Percentiles rank a stretch among this genome's conserved stretches.
phyloP scores from a whole-genome alignment of 2,797 vertebrate species.

The Pipistrellus pipistrellus region DNA sequence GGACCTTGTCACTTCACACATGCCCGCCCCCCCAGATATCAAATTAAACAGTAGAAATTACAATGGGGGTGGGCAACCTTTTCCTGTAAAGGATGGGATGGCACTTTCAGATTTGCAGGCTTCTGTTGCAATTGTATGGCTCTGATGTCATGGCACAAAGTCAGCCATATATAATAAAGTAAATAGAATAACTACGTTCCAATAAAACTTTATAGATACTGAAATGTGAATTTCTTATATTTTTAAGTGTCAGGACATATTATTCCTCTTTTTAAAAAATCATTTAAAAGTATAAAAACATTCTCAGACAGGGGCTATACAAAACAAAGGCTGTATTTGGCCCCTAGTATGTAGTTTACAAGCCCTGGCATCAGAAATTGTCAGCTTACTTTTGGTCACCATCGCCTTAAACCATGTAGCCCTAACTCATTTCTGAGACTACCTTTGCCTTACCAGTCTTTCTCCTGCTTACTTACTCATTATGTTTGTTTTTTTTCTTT shows the following conservation, averaged over 20 bases:
- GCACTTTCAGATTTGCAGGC: not conserved
- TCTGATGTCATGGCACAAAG: not conserved
- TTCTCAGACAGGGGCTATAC: not conserved
- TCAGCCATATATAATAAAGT: not conserved
- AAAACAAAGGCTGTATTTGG: not conserved
- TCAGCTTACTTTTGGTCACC: not conserved
- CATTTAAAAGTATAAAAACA: conserved; percentile 36
- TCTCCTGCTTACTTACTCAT: not conserved
- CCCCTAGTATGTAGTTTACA: not conserved
- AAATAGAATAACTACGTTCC: not conserved
- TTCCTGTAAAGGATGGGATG: not conserved
- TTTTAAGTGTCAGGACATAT: not conserved
- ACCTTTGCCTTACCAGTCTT: not conserved
- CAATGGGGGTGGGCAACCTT: not conserved
- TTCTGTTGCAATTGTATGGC: not conserved
- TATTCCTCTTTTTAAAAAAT: conserved; percentile 10
- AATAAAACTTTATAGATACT: not conserved
- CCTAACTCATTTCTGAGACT: conserved; percentile 30
- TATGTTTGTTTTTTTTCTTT: conserved; percentile 49
- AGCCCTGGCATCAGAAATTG: not conserved
- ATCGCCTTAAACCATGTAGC: not conserved
- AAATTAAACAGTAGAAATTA: not conserved
- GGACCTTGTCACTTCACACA: not conserved
- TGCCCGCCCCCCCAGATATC: not conserved
- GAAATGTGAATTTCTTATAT: conserved; percentile 10